Evolutionary conservation across 2,113 vertebrate species (phyloP).

Genomic region (Amphilophus citrinellus): DNA sequence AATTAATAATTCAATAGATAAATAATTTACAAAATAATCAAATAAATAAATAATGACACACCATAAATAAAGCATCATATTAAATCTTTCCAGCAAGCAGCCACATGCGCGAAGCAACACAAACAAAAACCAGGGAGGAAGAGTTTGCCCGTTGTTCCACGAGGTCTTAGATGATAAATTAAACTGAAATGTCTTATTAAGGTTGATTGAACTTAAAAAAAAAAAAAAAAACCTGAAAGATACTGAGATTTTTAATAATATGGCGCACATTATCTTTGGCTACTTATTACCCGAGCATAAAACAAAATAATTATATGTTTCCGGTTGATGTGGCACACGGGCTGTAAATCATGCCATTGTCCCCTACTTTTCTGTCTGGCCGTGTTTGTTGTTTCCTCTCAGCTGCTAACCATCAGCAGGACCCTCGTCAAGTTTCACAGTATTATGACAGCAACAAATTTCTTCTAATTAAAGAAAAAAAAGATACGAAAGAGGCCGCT

Average conservation of each 20-base stretch:
- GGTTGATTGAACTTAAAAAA: not conserved
- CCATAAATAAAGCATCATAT: conserved; percentile 97
- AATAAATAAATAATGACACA: conserved; percentile 98
- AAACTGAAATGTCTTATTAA: not conserved
- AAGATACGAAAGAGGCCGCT: not conserved
- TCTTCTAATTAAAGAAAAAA: not conserved
- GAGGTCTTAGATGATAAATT: not conserved
- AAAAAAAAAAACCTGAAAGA: not conserved
- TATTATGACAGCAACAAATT: not conserved
- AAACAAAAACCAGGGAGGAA: conserved; percentile 80
- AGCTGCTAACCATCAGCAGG: not conserved
- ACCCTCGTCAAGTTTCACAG: not conserved
- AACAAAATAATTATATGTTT: conserved; percentile 19
- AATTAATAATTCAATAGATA: conserved; percentile 99
- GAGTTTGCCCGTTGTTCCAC: not conserved
- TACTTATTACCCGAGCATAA: conserved; percentile 1
- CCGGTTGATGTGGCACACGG: not conserved
- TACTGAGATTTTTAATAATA: not conserved
- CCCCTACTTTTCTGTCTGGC: not conserved
- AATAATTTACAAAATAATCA: conserved; percentile 99
- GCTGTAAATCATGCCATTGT: not conserved
- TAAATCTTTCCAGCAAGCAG: conserved; percentile 94
- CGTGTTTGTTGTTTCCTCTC: not conserved
- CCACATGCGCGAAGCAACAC: conserved; percentile 86
- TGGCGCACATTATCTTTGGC: not conserved